Percentiles rank a stretch among this genome's conserved stretches.
phyloP scores from a whole-genome alignment of 1,140 invertebrate genomes.

The Ptiloglossa arizonensis region DNA sequence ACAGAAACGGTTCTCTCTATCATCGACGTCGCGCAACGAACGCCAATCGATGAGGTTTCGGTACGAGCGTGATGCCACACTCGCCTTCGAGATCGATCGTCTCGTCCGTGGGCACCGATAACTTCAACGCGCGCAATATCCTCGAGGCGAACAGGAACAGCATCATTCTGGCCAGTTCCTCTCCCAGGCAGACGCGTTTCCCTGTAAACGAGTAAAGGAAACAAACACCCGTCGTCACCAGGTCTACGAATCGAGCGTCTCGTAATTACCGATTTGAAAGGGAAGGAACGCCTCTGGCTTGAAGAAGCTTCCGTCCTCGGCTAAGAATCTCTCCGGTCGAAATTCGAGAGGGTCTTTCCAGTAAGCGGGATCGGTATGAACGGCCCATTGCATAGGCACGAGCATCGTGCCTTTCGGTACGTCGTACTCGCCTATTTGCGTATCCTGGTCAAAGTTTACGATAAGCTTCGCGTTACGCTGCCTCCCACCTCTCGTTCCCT shows the following conservation, averaged over 20 bases:
- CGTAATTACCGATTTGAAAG: slow-evolving; percentile 89
- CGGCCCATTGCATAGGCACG: slow-evolving; percentile 91
- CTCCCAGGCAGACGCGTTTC: slow-evolving; percentile 92
- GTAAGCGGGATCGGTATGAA: slow-evolving; percentile 88
- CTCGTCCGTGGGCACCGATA: slow-evolving; percentile 76
- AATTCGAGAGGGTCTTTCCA: slow-evolving; percentile 90
- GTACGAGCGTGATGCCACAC: slow-evolving; percentile 88
- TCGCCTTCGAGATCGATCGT: slow-evolving; percentile 83
- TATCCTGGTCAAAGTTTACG: slow-evolving; percentile 80
- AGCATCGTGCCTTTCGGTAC: slow-evolving; percentile 84
- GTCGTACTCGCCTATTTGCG: slow-evolving; percentile 83
- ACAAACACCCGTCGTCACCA: neutral
- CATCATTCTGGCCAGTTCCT: slow-evolving; percentile 91
- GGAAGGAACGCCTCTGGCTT: slow-evolving; percentile 90
- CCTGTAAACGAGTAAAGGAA: slow-evolving; percentile 83
- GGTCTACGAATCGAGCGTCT: too few relatives aligned
- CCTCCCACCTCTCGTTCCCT: too few relatives aligned
- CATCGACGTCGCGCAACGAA: slow-evolving; percentile 71
- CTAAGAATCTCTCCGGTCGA: slow-evolving; percentile 88
- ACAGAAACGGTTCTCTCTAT: neutral
- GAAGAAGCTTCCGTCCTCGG: slow-evolving; percentile 84
- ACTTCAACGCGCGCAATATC: slow-evolving; percentile 85
- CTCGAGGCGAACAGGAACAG: slow-evolving; percentile 85
- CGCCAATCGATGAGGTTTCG: slow-evolving; percentile 82
- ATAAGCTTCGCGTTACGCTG: too few relatives aligned